Percentiles rank a stretch among this genome's conserved stretches.
Conservation (phyloP, 2,797 vertebrate species). For the Sebastiscus albofasciatus region DNA sequence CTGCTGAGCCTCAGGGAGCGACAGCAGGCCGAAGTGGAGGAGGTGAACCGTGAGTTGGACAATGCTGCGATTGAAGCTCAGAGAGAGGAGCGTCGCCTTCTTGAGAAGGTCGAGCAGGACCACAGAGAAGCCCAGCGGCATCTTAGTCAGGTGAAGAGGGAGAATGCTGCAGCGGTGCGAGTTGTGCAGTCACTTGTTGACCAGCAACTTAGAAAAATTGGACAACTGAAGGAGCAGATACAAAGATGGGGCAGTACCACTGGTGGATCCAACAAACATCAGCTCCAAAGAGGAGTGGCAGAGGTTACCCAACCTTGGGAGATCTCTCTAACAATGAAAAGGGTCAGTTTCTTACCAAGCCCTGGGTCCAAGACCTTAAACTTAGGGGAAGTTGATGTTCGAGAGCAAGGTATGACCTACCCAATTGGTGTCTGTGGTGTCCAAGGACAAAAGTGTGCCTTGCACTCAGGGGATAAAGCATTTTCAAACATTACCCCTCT, state of each 20-base stretch:
- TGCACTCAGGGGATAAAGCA: conserved; percentile 75
- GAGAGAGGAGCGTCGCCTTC: conserved; percentile 76
- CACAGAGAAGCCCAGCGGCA: conserved; percentile 71
- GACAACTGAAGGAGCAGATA: conserved; percentile 78
- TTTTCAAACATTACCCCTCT: conserved; percentile 70
- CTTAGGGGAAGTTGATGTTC: conserved; percentile 75
- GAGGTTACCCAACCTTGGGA: conserved; percentile 83
- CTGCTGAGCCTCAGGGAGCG: conserved; percentile 73
- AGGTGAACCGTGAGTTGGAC: conserved; percentile 76
- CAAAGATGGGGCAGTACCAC: conserved; percentile 74
- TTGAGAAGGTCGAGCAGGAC: conserved; percentile 77
- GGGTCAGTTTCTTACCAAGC: conserved; percentile 67
- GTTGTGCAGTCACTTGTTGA: conserved; percentile 79
- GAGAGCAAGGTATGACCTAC: conserved; percentile 78
- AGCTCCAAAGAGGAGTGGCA: conserved; percentile 72
- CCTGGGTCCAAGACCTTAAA: conserved; percentile 48
- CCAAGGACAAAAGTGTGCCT: conserved; percentile 79
- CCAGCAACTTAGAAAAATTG: conserved; percentile 76
- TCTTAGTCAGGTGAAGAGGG: conserved; percentile 79
- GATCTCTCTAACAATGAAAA: conserved; percentile 82
- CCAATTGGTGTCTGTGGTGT: conserved; percentile 80
- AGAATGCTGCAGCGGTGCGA: conserved; percentile 76
- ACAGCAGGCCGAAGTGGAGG: conserved; percentile 77
- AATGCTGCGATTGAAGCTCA: conserved; percentile 73
- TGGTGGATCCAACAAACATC: conserved; percentile 71